Base-by-base conservation (phyloP, 2,113 vertebrate species). In the Boulengeromyrus knoepffleri region DNA sequence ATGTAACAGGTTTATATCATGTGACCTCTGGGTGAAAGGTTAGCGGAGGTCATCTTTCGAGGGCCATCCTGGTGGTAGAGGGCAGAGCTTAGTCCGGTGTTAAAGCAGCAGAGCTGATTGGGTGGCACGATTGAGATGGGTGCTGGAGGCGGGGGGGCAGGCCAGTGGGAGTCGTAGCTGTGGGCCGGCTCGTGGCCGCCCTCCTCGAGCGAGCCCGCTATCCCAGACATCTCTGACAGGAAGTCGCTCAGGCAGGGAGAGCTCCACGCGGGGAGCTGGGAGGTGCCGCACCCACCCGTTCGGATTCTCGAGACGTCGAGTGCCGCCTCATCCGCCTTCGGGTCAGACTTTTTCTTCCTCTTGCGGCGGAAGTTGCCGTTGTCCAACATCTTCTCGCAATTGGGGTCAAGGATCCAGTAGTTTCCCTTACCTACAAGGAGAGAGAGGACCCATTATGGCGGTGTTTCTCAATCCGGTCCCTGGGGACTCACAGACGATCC, bases 381-480 rank as follows among this genome's bases (percentile, higher is more conserved):
- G 94, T 99, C 98, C 2, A 99, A 99, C 97, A 98, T 98, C 93
- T 99, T 99, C 91, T 99, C 98, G 89, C 98, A 99, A 95, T 98
- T 98, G 0, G 98, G 98, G 88, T 99, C 98, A 91, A 99, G 93
- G 66, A 97, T 99, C 98, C 98, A 99, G 93, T 99, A 99, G 94
- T 98, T 99, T n/a, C 98, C 98, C 93, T 99, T 99, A 89, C 98
- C 98, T 99, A 70, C 62, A 31, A 31, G n/a, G 62, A 70, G 27
- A 70, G 62, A 31, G 62, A 15, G 62, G n/a, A 5, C 62, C 27
- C 27, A 31, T 70, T 31, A 13, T 0, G 10, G n/a, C 9, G 10
- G 8, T 70, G 62, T 70, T 66, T 13, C 62, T 27, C 62, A 70
- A 0, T 31, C 3, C 0, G 27, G n/a, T 27, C 62, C 62, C 1